Evolutionary conservation across 2,797 vertebrate species (phyloP), one percentile per base, ranked within the genome.

Genomic region (Astyanax mexicanus): DNA sequence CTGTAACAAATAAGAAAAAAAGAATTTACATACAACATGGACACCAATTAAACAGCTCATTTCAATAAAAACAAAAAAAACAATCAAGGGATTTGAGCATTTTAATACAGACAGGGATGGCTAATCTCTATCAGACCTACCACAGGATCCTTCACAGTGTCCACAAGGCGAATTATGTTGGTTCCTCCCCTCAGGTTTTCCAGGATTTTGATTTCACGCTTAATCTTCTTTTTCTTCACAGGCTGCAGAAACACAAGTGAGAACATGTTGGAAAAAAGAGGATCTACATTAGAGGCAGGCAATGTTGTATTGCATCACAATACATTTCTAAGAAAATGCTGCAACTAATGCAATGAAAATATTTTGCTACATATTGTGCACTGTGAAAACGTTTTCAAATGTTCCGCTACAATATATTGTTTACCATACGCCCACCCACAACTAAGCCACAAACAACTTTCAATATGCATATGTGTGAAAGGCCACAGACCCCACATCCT

Each of bases 201-300:
- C 90, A 99, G 92, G 88, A 99, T 99, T 89, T 99, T 99, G 87
- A 99, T 98, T 89, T 99, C 97, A 0, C 98, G 95, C 88, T 99
- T 98, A 92, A 99, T 99, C 93, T 99, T 99, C 95, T 98, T 99
- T 94, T 98, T 98, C 91, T 99, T 99, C 87, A 99, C 97, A 79
- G 98, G 98, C 98, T 99, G 91, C 84, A 90, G 86, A 45, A n/a
- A n/a, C n/a, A n/a, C n/a, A n/a, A n/a, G 4, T 61, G 13, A 65
- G 52, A 0, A 19, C 35, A 57, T 12, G 8, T 44, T 37, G 25
- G 69, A 40, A 66, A 7, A 74, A 11, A n/a, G n/a, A n/a, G 27
- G 45, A 38, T 21, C 49, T 7, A 10, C 2, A n/a, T 12, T n/a
- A n/a, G n/a, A n/a, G n/a, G n/a, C n/a, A n/a, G n/a, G n/a, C n/a